A percentile compares a stretch with the other conserved stretches of the same genome.
These are phyloP conservation scores for Monopterus albus DNA, from an alignment of 2,113 vertebrate genomes.

Conservation along the genomic window DNA sequence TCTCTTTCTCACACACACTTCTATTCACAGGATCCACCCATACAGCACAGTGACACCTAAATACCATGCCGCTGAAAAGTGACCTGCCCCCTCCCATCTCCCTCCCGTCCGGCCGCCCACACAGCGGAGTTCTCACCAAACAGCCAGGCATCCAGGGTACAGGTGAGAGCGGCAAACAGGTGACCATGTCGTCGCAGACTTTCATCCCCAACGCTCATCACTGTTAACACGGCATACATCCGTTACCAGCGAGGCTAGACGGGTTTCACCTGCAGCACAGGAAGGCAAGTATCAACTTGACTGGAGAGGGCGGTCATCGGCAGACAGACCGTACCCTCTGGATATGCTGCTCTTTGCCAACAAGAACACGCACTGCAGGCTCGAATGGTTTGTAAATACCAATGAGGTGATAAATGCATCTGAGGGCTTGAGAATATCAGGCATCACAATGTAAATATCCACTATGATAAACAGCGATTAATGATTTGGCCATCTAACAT, in stretches of 20 bases:
- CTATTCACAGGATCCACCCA: conserved; percentile 24
- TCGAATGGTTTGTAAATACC: background rate
- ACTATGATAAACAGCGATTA: background rate
- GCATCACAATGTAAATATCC: background rate
- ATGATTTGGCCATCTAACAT: too few species aligned
- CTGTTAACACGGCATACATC: conserved; percentile 28
- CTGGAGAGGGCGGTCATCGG: background rate
- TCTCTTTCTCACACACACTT: conserved; percentile 4
- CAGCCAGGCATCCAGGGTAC: conserved; percentile 42
- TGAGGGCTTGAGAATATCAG: background rate
- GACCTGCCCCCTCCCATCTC: background rate
- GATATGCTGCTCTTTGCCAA: conserved; percentile 15
- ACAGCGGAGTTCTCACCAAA: conserved; percentile 59
- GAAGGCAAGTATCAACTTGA: conserved; percentile 68
- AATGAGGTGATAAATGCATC: background rate
- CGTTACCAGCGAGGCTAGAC: conserved; percentile 66
- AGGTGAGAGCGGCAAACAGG: conserved; percentile 57
- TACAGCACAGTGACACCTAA: conserved; percentile 25
- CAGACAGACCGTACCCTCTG: conserved; percentile 48
- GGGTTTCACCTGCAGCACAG: conserved; percentile 75
- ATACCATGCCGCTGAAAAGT: conserved; percentile 18
- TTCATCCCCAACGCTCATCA: background rate
- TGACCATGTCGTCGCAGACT: conserved; percentile 49
- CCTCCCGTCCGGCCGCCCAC: background rate
- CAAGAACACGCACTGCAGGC: conserved; percentile 22